These are phyloP conservation scores for Hymenochirus boettgeri DNA, from an alignment of 2,113 vertebrate species.

Conservation along the genomic window DNA sequence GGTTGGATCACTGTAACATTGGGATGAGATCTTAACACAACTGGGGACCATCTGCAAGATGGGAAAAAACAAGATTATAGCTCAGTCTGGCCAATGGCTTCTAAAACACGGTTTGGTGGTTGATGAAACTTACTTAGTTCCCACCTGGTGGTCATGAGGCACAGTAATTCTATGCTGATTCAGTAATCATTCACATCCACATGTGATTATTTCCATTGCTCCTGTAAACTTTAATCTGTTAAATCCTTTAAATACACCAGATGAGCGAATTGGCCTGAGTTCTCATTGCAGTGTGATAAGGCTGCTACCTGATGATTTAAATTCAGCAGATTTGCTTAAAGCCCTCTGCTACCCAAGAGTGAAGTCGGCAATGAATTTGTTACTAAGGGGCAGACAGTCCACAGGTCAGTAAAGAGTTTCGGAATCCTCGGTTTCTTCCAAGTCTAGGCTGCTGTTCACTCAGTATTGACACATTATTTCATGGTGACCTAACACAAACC, in stretches of 20 bases:
- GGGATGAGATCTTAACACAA: too few relatives aligned
- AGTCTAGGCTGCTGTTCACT: too few relatives aligned
- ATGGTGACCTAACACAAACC: background rate
- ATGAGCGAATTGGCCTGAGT: background rate
- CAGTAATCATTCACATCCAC: background rate
- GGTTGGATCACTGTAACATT: too few relatives aligned
- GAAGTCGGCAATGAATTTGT: conserved; percentile 81
- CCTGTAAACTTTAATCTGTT: background rate
- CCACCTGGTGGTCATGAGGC: too few relatives aligned
- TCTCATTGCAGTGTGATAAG: conserved; percentile 67
- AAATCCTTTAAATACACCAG: too few relatives aligned
- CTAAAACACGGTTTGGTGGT: too few relatives aligned
- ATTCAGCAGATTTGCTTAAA: conserved; percentile 80
- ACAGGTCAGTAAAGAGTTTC: conserved; percentile 77
- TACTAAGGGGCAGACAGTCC: conserved; percentile 80
- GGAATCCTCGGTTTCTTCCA: conserved; percentile 8
- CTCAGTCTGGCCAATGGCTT: too few relatives aligned
- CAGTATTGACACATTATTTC: background rate
- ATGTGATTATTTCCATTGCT: too few relatives aligned
- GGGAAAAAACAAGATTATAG: too few relatives aligned
- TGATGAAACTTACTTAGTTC: too few relatives aligned
- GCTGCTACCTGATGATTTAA: conserved; percentile 74
- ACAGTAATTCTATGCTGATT: too few relatives aligned
- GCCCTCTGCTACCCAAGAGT: conserved; percentile 77
- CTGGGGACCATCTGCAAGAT: too few relatives aligned